Evolutionary conservation across 2,113 vertebrate genomes (phyloP), one percentile per base, ranked within the genome.

Genomic region (Conger conger): DNA sequence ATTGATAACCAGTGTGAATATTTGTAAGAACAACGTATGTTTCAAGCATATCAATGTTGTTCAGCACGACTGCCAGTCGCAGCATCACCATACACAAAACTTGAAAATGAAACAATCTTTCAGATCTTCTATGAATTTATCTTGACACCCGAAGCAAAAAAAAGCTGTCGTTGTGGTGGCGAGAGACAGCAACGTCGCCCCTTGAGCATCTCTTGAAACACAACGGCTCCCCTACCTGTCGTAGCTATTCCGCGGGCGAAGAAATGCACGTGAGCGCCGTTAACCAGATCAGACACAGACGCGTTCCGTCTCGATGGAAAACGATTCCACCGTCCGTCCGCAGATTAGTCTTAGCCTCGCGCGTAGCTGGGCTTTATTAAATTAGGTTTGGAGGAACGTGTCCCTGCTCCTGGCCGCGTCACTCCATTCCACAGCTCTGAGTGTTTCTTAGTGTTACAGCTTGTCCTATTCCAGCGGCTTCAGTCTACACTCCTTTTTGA

Each of bases 401-500:
- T 91, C 79, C 85, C 88, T 88, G 90, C 90, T 90, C 85, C 93
- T 88, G 92, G 90, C 91, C 45, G 87, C 87, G 87, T 84, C 80
- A 87, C 42, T 85, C 89, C 94, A 91, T 93, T 86, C 90, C 90
- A 89, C 92, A 84, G 89, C 91, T 92, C 84, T 86, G 85, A 89
- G 90, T 90, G 95, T 91, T 86, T 92, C 88, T 91, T 81, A 85
- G 89, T 91, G 92, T 92, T 91, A 90, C 93, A 93, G 89, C 90
- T 88, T 95, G 95, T 95, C 94, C 96, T 97, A 97, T 98, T 97
- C 97, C 92, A 94, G 90, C 91, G 82, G 91, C 94, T 91, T 94
- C 88, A 89, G 93, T 94, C 94, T 91, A 87, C 93, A 93, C 93
- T 89, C 83, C 91, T 93, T 86, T 93, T 97, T n/a, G 96, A 98